Base-by-base conservation (phyloP, 2,888 invertebrate genomes). In the Trissolcus japonicus region DNA sequence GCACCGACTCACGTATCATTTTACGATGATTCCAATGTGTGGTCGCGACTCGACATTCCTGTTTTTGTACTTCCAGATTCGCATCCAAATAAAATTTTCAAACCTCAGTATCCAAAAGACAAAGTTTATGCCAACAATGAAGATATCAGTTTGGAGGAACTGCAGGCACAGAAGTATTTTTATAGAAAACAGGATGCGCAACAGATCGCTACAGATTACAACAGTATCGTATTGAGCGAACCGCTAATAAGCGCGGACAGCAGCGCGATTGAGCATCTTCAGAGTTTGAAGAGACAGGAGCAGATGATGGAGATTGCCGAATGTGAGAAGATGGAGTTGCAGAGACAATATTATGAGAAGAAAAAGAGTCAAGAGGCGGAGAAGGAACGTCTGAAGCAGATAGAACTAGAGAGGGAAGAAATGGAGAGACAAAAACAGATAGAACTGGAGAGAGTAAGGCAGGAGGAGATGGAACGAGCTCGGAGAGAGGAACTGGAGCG, bases 91-190 rank as follows among this genome's bases (percentile, higher is more conserved):
- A 51, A 61, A 14, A 54, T 21, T 11, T 74, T 61, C 80, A 84
- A 83, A 79, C 80, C 85, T 48, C 85, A 86, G 76, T 86, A 88
- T 82, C 88, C 88, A 83, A 87, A 89, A 86, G 85, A 88, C 61
- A 82, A 88, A 85, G 86, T 93, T 14, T 94, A 93, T 84, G 86
- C 87, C 72, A 91, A 92, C 82, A 92, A 92, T 79, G 91, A 91
- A 79, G 95, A 95, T 90, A 93, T 92, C 88, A 94, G 94, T 86
- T 92, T 95, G 90, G 95, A 95, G 90, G 95, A 95, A 90, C 91
- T 95, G 80, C 91, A 93, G 83, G 93, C 94, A 74, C 90, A 91
- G 81, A 91, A 91, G 85, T 93, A 92, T 86, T 89, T 55, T 60
- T 50, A 13, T 46, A 43, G 17, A 55, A 35, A 35, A 35, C 35